phyloP scores from a whole-genome alignment of 2,797 vertebrate species.

The Bucorvus abyssinicus region DNA sequence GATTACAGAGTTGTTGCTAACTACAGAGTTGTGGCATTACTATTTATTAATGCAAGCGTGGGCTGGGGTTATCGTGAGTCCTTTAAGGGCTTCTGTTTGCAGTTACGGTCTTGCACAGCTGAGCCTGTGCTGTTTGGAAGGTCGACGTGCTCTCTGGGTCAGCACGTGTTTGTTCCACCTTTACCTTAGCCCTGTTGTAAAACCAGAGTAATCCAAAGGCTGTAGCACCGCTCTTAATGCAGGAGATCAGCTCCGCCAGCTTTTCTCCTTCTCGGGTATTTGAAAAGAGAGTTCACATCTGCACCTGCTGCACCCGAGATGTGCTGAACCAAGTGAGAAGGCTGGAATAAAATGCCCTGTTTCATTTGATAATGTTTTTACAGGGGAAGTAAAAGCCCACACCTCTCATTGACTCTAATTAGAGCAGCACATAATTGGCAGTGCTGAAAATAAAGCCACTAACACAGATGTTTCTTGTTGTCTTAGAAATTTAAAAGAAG shows the following conservation, averaged over 20 bases:
- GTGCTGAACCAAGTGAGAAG: background rate
- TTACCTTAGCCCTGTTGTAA: background rate
- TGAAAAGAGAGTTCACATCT: background rate
- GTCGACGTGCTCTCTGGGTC: background rate
- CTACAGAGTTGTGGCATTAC: background rate
- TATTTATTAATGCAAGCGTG: background rate
- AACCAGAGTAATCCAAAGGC: background rate
- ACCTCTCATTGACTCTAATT: slow-evolving; percentile 34
- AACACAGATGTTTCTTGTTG: background rate
- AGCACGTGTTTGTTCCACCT: background rate
- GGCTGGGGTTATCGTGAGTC: background rate
- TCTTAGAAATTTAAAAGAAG: background rate
- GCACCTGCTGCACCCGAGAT: background rate
- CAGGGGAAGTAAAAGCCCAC: background rate
- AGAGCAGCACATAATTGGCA: background rate
- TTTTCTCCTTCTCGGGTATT: background rate
- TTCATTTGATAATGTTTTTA: slow-evolving; percentile 4
- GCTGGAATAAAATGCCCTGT: background rate
- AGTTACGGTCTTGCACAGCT: background rate
- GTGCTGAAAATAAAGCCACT: slow-evolving; percentile 5
- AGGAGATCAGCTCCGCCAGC: background rate
- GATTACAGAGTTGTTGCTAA: background rate
- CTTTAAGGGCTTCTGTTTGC: background rate
- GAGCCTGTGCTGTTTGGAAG: background rate
- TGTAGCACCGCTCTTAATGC: background rate